These are phyloP conservation scores for Amphiprion percula DNA, from an alignment of 2,113 vertebrate genomes.

Conservation along the genomic window DNA sequence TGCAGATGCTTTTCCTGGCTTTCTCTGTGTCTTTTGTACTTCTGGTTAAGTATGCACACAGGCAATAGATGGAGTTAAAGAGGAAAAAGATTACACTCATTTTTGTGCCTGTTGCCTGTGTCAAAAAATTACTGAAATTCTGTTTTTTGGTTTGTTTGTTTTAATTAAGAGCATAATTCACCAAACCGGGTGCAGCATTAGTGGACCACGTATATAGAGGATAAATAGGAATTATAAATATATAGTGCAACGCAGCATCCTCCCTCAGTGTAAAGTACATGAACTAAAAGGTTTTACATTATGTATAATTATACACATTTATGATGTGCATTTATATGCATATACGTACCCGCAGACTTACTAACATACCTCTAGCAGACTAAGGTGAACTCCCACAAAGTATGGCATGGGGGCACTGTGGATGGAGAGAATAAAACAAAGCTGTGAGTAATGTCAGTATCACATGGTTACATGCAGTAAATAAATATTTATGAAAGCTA, in stretches of 20 bases:
- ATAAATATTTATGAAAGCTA: neutral
- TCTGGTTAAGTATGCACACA: conserved; percentile 52
- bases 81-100: neutral
- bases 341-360: neutral
- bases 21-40: conserved; percentile 62
- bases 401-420: conserved; percentile 98
- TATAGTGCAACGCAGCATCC: neutral
- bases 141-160: neutral
- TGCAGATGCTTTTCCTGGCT: conserved; percentile 59
- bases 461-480: neutral
- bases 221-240: neutral
- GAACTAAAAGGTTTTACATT: neutral
- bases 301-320: conserved; percentile 28
- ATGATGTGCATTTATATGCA: conserved; percentile 26
- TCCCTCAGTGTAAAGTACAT: conserved; percentile 1
- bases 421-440: conserved; percentile 60
- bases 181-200: neutral
- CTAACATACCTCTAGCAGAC: conserved; percentile 93
- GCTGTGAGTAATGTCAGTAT: conserved; percentile 40
- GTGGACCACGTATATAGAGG: neutral
- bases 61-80: conserved; percentile 48
- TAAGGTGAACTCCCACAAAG: conserved; percentile 96
- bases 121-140: neutral
- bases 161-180: conserved; percentile 11
- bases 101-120: too few relatives aligned